phyloP scores from a whole-genome alignment of 2,113 vertebrate genomes.

The Crotalus helleri region DNA sequence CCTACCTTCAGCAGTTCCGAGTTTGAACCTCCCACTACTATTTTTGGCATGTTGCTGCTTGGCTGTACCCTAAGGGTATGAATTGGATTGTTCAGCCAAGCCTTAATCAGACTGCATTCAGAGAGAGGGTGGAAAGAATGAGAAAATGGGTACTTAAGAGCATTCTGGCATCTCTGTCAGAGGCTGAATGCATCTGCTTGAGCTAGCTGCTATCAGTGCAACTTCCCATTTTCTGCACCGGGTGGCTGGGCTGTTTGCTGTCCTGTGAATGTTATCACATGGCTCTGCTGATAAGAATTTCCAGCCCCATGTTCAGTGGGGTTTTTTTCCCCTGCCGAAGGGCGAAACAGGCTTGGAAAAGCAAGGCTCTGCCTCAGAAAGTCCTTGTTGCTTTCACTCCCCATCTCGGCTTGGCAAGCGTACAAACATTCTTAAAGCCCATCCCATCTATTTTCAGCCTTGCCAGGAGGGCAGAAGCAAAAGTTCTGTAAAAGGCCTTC shows the following conservation, averaged over 20 bases:
- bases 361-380: no score
- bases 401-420: background rate
- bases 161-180: background rate
- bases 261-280: background rate
- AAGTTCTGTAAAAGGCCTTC: constrained; percentile 1
- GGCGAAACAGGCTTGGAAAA: background rate
- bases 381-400: constrained; percentile 1
- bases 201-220: background rate
- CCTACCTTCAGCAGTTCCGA: background rate
- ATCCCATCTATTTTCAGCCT: constrained; percentile 16
- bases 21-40: background rate
- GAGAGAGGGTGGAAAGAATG: background rate
- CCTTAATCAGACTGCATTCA: constrained; percentile 13
- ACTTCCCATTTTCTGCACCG: background rate
- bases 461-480: constrained; percentile 13
- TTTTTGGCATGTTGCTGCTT: constrained; percentile 6
- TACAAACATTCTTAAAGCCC: constrained; percentile 18
- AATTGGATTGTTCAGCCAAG: background rate
- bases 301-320: background rate
- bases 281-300: constrained; percentile 2
- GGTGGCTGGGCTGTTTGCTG: background rate
- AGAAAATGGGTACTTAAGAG: constrained; percentile 18
- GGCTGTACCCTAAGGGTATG: background rate
- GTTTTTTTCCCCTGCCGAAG: background rate
- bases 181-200: background rate